Percentiles rank a stretch among this genome's conserved stretches.
Evolutionary conservation across 1,140 invertebrate species (phyloP).

Genomic region (Drosophila ercepeae): DNA sequence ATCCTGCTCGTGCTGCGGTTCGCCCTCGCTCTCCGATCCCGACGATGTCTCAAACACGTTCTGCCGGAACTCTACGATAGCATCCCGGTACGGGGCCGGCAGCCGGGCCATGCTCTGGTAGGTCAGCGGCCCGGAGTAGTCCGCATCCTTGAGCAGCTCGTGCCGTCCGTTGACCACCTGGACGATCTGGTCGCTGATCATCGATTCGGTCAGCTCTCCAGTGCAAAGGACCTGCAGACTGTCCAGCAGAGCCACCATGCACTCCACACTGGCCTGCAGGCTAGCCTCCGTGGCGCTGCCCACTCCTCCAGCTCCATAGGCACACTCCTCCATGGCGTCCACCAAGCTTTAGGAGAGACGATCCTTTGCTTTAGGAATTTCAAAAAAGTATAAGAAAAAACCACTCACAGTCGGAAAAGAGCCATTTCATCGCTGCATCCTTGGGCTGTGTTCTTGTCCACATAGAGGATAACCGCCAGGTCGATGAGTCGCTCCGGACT

Average conservation of each 20-base stretch:
- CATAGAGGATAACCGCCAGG: slow-evolving; percentile 88
- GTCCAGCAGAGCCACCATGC: slow-evolving; percentile 92
- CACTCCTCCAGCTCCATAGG: slow-evolving; percentile 85
- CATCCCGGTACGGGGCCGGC: slow-evolving; percentile 89
- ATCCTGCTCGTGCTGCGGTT: slow-evolving; percentile 84
- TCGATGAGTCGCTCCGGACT: slow-evolving; percentile 90
- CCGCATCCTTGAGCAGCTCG: slow-evolving; percentile 89
- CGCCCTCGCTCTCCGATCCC: slow-evolving; percentile 85
- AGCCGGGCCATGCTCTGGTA: slow-evolving; percentile 92
- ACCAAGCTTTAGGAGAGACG: slow-evolving; percentile 87
- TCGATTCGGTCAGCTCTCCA: slow-evolving; percentile 87
- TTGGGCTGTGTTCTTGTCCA: slow-evolving; percentile 90
- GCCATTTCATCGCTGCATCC: slow-evolving; percentile 95
- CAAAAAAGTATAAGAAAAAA: neutral
- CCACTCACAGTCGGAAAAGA: slow-evolving; percentile 91
- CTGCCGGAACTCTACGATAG: slow-evolving; percentile 85
- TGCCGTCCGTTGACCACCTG: slow-evolving; percentile 90
- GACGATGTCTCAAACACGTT: slow-evolving; percentile 86
- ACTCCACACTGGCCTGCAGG: slow-evolving; percentile 91
- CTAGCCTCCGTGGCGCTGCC: slow-evolving; percentile 89
- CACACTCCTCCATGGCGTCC: slow-evolving; percentile 95
- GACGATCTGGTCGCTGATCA: slow-evolving; percentile 84
- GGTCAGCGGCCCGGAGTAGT: slow-evolving; percentile 92
- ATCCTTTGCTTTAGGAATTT: neutral
- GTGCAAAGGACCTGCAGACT: slow-evolving; percentile 92